Percentiles rank a stretch among this genome's conserved stretches.
Conservation (phyloP, 2,888 invertebrate species). For the Trachelus tabidus region DNA sequence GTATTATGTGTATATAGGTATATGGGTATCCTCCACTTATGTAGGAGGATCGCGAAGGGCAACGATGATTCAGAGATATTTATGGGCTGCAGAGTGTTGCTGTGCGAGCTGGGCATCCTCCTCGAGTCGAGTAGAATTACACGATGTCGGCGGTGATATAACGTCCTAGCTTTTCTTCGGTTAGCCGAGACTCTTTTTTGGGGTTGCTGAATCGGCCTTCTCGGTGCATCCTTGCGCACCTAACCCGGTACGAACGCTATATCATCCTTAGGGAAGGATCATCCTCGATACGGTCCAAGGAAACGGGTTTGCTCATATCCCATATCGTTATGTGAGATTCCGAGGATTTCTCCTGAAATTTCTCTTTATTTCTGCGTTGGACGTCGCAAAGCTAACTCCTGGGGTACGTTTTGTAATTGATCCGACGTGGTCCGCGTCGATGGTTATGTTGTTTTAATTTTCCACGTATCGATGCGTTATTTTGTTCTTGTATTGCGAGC, state of each 20-base stretch:
- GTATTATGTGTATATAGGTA: neutral
- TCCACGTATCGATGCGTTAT: neutral
- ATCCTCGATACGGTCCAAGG: neutral
- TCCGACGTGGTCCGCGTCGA: neutral
- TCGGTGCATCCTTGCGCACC: constrained; percentile 19
- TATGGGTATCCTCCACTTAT: neutral
- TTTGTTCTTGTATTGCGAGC: neutral
- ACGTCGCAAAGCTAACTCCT: neutral
- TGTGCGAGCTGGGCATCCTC: constrained; percentile 36
- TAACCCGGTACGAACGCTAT: constrained; percentile 23
- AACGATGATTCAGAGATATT: constrained; percentile 60
- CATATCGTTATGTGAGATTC: neutral
- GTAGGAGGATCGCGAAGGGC: constrained; percentile 19
- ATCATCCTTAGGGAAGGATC: constrained; percentile 22
- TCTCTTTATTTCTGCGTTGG: neutral
- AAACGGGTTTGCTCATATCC: neutral
- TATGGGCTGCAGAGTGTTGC: constrained; percentile 55
- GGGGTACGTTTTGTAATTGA: neutral
- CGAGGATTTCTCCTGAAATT: neutral
- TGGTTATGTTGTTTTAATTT: neutral
- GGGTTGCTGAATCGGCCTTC: constrained; percentile 17
- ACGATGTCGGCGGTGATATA: constrained; percentile 55
- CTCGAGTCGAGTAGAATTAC: constrained; percentile 53
- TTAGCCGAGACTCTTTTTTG: neutral
- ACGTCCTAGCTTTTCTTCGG: constrained; percentile 25